Evolutionary conservation across 2,888 invertebrate genomes (phyloP), one percentile per base, ranked within the genome.

Genomic region (Lepidochrysops patricia): DNA sequence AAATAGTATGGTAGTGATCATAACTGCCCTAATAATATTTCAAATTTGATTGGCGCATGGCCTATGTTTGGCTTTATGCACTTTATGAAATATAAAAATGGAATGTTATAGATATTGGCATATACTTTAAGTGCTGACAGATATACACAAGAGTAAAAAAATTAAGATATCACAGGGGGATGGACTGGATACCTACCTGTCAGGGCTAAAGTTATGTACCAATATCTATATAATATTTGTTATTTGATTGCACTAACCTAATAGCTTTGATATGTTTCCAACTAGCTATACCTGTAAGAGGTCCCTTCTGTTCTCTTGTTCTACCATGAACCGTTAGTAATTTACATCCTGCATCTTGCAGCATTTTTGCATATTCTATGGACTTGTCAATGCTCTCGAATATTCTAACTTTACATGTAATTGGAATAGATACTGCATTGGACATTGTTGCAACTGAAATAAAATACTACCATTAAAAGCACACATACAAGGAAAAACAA

Each of bases 341-440:
- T 82, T 94, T 93, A 74, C 97, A 96, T 27, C 99, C 98, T 57
- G 99, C 96, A n/a, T 90, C 88, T 84, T 98, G 98, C 66, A 99
- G 84, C 97, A 98, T 97, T 82, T 94, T 91, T 3, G 98, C 99
- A 91, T 99, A 99, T 61, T 93, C 83, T 15, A 99, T 92, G 0
- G 99, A 98, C 79, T 94, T 96, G 50, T 94, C 91, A 52, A 96
- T 88, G 73, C 94, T 95, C 60, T 95, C 93, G 87, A 98, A 98
- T 64, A 98, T 92, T 68, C 99, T 92, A 56, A 99, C 94, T 90
- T 99, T 99, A 81, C 98, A 98, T 13, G 98, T 98, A n/a, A 99
- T 94, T 43, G 99, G 98, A 61, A 98, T 91, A 63, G 92, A 90
- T 5, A 97, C 91, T 66, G 93, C 91, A 72, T 91, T 83, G 64